phyloP scores from a whole-genome alignment of 2,113 vertebrate genomes.

The Cettia cetti region DNA sequence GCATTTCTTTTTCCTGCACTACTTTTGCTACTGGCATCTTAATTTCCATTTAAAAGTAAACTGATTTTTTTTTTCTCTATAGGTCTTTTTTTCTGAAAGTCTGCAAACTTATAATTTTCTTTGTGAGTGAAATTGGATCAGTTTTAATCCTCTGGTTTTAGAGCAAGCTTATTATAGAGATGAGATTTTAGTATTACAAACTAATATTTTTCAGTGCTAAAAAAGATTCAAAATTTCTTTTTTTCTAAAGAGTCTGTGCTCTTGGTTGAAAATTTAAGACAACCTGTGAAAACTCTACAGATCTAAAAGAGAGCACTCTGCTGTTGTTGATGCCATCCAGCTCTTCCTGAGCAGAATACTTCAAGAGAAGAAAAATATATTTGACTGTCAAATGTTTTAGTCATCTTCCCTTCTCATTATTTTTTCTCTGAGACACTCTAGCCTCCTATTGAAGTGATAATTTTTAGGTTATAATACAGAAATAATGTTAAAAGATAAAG shows the following conservation, averaged over 20 bases:
- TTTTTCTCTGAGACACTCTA: neutral
- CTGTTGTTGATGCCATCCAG: neutral
- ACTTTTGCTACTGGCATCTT: neutral
- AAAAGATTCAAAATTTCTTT: neutral
- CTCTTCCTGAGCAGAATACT: neutral
- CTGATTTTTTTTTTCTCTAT: neutral
- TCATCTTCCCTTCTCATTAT: neutral
- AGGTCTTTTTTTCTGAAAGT: neutral
- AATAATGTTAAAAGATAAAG: neutral
- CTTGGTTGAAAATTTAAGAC: neutral
- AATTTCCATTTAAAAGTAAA: neutral
- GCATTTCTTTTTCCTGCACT: neutral
- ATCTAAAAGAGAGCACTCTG: neutral
- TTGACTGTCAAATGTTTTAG: slow-evolving; percentile 13
- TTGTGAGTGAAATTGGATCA: neutral
- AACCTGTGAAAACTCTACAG: neutral
- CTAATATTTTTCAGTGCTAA: neutral
- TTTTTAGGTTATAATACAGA: neutral
- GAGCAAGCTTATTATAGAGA: neutral
- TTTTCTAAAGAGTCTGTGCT: neutral
- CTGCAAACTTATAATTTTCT: neutral
- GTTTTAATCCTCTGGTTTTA: neutral
- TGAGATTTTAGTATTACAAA: neutral
- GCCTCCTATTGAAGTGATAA: slow-evolving; percentile 26
- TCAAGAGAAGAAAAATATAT: slow-evolving; percentile 14